Conservation (phyloP, 2,113 vertebrate species). For the Oncorhynchus kisutch region DNA sequence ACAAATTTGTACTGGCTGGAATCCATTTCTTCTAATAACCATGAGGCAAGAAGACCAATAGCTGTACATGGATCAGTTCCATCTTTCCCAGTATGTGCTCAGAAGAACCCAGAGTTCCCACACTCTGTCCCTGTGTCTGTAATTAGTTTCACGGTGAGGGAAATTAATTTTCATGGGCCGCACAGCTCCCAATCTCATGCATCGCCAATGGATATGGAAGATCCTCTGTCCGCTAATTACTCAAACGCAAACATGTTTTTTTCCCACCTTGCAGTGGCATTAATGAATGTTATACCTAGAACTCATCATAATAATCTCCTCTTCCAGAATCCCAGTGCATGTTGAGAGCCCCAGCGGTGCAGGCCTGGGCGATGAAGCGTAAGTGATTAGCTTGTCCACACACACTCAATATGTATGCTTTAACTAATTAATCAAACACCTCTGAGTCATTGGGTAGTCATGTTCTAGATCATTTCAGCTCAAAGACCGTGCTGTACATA, state of each 20-base stretch:
- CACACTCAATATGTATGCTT: slow-evolving; percentile 16
- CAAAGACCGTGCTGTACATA: not conserved
- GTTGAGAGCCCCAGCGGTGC: slow-evolving; percentile 48
- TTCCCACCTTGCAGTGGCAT: slow-evolving; percentile 45
- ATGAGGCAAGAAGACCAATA: too few relatives aligned
- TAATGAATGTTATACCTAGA: slow-evolving; percentile 62
- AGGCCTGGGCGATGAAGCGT: slow-evolving; percentile 48
- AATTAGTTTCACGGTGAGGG: slow-evolving; percentile 71
- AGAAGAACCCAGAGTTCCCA: slow-evolving; percentile 17
- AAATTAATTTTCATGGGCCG: slow-evolving; percentile 73
- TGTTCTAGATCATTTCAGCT: slow-evolving; percentile 25
- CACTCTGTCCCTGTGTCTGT: slow-evolving; percentile 60
- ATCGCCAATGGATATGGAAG: slow-evolving; percentile 72
- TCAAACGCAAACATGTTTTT: slow-evolving; percentile 62
- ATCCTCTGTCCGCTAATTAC: slow-evolving; percentile 67
- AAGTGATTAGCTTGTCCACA: slow-evolving; percentile 21
- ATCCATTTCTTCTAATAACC: too few relatives aligned
- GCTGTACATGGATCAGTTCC: slow-evolving; percentile 26
- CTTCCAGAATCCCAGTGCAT: slow-evolving; percentile 23
- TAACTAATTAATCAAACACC: slow-evolving; percentile 11
- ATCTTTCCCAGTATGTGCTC: slow-evolving; percentile 39
- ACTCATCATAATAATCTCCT: slow-evolving; percentile 57
- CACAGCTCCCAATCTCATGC: slow-evolving; percentile 63
- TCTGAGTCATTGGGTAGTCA: slow-evolving; percentile 17
- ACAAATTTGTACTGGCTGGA: too few relatives aligned